Conservation (phyloP, 92 coral and sea anemone genomes). For the Epizoanthus stellaris region DNA sequence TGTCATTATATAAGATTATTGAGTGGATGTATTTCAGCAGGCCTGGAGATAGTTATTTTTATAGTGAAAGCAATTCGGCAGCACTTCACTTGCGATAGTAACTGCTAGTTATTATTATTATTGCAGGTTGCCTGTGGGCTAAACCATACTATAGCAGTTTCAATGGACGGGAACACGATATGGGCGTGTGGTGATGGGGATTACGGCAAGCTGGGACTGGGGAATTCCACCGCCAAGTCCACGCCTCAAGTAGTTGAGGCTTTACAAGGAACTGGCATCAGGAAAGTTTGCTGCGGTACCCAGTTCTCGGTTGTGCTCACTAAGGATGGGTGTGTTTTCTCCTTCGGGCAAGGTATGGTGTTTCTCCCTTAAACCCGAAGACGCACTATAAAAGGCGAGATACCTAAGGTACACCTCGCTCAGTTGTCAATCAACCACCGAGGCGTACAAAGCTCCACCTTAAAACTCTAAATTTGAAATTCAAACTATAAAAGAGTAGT, state of each 20-base stretch:
- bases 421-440: too few relatives aligned
- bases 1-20: too few relatives aligned
- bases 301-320: constrained; percentile 88
- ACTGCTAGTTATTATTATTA: too few relatives aligned
- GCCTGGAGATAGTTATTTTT: too few relatives aligned
- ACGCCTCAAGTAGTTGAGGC: constrained; percentile 75
- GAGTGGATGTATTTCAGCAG: too few relatives aligned
- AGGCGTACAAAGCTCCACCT: neutral
- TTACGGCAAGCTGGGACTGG: constrained; percentile 88
- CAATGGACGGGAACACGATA: constrained; percentile 77
- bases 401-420: too few relatives aligned
- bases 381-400: too few relatives aligned
- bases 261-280: constrained; percentile 68
- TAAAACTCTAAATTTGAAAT: neutral
- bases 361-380: too few relatives aligned
- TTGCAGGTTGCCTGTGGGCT: constrained; percentile 82
- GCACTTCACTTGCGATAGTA: too few relatives aligned
- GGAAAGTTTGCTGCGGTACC: constrained; percentile 85
- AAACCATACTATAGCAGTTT: constrained; percentile 82
- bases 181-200: constrained; percentile 95
- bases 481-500: too few relatives aligned
- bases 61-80: too few relatives aligned
- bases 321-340: constrained; percentile 81
- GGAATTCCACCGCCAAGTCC: constrained; percentile 84
- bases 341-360: constrained; percentile 82